phyloP scores from a whole-genome alignment of 37 sponge, comb jelly and placozoan genomes.

The Dysidea cf. avara region DNA sequence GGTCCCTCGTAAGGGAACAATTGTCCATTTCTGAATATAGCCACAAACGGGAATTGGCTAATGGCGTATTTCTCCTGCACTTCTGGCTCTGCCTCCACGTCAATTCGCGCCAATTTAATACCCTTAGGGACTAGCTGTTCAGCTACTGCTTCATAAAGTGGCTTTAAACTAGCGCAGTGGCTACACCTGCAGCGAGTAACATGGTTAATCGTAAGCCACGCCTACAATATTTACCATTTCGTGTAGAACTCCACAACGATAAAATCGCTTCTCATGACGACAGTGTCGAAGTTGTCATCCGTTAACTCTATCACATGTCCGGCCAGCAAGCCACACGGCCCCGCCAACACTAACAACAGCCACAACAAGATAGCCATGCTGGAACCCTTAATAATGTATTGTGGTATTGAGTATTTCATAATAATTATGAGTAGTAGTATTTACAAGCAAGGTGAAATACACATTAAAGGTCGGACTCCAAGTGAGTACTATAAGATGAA shows the following conservation, averaged over 20 bases:
- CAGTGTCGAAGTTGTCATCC: slow-evolving; percentile 47
- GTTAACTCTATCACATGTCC: slow-evolving; percentile 24
- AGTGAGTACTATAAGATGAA: too few relatives aligned
- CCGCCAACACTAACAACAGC: slow-evolving; percentile 9
- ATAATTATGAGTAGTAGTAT: too few relatives aligned
- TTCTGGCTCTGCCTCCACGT: slow-evolving; percentile 35
- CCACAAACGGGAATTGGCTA: slow-evolving; percentile 21
- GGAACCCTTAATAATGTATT: too few relatives aligned
- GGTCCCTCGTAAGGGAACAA: slow-evolving; percentile 53
- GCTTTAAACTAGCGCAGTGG: too few relatives aligned
- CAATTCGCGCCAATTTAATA: slow-evolving; percentile 28
- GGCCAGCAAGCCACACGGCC: too few relatives aligned
- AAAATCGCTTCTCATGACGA: slow-evolving; percentile 43
- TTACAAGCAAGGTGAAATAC: too few relatives aligned
- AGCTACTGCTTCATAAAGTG: slow-evolving; percentile 19
- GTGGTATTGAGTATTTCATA: too few relatives aligned
- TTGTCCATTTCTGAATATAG: slow-evolving; percentile 31
- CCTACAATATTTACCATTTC: slow-evolving; percentile 45
- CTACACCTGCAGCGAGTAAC: too few relatives aligned
- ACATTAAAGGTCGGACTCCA: too few relatives aligned
- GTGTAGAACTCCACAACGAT: slow-evolving; percentile 61
- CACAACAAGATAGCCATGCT: too few relatives aligned
- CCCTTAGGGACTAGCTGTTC: slow-evolving; percentile 6
- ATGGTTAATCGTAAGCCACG: neutral
- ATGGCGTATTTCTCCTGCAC: slow-evolving; percentile 36